Evolutionary conservation across 2,113 vertebrate genomes (phyloP), one percentile per base, ranked within the genome.

Genomic region (Neopipo cinnamomea): DNA sequence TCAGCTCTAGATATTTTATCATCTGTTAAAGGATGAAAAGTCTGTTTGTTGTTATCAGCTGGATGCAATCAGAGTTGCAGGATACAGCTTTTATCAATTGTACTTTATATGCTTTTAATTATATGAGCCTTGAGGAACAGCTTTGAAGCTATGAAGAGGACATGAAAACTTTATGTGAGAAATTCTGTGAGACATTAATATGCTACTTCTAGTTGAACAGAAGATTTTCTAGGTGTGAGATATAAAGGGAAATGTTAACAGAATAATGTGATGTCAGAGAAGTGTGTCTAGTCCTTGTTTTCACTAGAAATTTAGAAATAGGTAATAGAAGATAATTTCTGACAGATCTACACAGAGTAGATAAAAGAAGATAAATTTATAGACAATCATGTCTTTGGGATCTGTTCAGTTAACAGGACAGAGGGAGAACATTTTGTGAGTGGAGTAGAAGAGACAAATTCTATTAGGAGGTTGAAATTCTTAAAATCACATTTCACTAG

Each of bases 341-440:
- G 80, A 89, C 17, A 88, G 46, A 67, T 81, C 74, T 89, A 46
- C 25, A 76, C 21, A 77, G 73, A 84, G 14, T 44, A 95, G 20
- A 49, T 65, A 70, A 89, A 89, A 77, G 30, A 94, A 92, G 52
- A 17, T 70, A 56, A 87, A 89, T 58, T 93, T 96, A 55, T 39
- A 77, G 46, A 39, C 28, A 49, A 9, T 73, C 24, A 8, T 31
- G 13, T 92, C 85, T 73, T 92, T 58, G 58, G 25, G 61, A 87
- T 76, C 90, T 85, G 35, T 68, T 62, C 41, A 33, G 21, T 41
- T 90, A 95, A 73, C 66, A 53, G 76, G 61, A 46, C 28, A 24
- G 56, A 79, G 63, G 37, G 77, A 83, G 59, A 82, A 89, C 28
- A 37, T 35, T 42, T 35, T 39, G 23, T 52, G 35, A 70, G 35